Evolutionary conservation across 2,113 vertebrate species (phyloP).

Genomic region (Vimba vimba): DNA sequence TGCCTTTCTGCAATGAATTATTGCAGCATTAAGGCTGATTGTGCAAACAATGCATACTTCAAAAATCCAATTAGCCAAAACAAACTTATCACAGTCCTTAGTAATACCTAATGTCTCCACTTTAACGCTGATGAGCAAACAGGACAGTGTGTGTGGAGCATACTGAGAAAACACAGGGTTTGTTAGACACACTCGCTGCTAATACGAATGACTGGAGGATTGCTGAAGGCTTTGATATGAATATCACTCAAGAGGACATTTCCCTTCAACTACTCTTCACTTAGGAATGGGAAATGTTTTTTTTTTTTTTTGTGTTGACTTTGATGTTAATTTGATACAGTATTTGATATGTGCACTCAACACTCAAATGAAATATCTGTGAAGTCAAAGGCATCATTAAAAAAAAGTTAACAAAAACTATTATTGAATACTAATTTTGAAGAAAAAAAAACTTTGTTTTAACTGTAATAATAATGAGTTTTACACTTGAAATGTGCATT

Average conservation of each 20-base stretch:
- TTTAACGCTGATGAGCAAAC: slow-evolving; percentile 46
- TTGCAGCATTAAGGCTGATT: slow-evolving; percentile 52
- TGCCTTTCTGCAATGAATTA: slow-evolving; percentile 12
- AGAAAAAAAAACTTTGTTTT: background rate
- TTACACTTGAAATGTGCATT: background rate
- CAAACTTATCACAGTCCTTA: slow-evolving; percentile 63
- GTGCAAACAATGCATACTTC: slow-evolving; percentile 65
- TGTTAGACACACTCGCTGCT: background rate
- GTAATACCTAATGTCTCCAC: slow-evolving; percentile 51
- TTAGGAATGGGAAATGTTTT: background rate
- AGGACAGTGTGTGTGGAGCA: slow-evolving; percentile 13
- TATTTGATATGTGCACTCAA: background rate
- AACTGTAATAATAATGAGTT: background rate
- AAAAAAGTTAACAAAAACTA: background rate
- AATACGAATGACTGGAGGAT: background rate
- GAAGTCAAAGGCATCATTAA: background rate
- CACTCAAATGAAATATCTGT: background rate
- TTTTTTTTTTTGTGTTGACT: background rate
- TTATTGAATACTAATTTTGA: background rate
- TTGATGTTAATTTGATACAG: background rate
- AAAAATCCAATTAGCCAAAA: slow-evolving; percentile 69
- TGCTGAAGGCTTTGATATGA: background rate
- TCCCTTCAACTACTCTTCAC: background rate
- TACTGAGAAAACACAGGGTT: slow-evolving; percentile 20
- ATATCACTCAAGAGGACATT: background rate